Base-by-base conservation (phyloP, 35 echinoderm and acorn worm genomes). In the Patiria miniata region DNA sequence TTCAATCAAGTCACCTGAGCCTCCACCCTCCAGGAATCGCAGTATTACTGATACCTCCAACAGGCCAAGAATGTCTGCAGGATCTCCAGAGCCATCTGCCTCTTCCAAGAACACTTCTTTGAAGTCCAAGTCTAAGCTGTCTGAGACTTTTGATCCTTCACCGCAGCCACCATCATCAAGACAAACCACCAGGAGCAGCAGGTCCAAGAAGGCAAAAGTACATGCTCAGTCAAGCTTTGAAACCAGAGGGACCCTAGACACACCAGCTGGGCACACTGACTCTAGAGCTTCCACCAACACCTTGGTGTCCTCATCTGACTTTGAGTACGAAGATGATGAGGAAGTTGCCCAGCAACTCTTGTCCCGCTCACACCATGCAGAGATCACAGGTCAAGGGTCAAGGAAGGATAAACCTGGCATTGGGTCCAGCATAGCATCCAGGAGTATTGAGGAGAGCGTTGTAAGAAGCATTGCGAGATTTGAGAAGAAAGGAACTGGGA, bases 291-390 rank as follows among this genome's bases (percentile, higher is more conserved):
- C 87, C 33, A 65, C 87, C 32, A 77, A 90, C 79, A 90, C 87
- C 7, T 7, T 83, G 28, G 80, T 90, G 2, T 81, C 78, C 15
- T 90, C 87, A 34, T 90, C 87, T 33, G 87, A 90, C 56, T 90
- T 90, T 83, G 87, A 90, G 28, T 90, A 90, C 37, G 87, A 90
- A 37, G 61, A 90, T 38, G 55, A 90, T 26, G 79, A 79, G n/a
- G 87, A 81, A 4, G 47, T 89, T 2, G 26, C 40, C 30, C 39
- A 82, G 19, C 80, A 82, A 23, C 39, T 82, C 18, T 52, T 77
- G 85, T 16, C 59, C 37, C 36, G 6, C 9, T 42, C 85, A n/a
- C 39, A 37, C n/a, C 5, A 12, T 6, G 21, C n/a, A 52, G 80
- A 53, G 47, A 47, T 15, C 47, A 50, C 40, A 33, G 29, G 51